Percentiles rank a stretch among this genome's conserved stretches.
Evolutionary conservation across 2,797 vertebrate species (phyloP).

Genomic region (Antennarius maculatus): DNA sequence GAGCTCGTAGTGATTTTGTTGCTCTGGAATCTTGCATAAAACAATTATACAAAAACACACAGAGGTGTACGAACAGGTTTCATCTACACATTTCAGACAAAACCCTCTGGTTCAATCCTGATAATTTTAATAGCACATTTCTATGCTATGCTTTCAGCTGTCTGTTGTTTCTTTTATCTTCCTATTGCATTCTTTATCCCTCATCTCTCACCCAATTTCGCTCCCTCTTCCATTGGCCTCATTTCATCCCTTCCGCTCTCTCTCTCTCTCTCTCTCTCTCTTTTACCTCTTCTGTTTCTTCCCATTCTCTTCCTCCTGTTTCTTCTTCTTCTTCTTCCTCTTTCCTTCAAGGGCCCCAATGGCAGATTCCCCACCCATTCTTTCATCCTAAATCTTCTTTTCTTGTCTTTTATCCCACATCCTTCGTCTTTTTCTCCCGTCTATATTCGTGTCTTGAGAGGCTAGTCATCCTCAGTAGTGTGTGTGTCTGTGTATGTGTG

Average conservation of each 20-base stretch:
- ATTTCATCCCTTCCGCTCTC: not conserved
- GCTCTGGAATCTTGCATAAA: conserved; percentile 6
- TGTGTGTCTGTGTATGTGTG: conserved; percentile 17
- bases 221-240: not conserved
- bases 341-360: conserved; percentile 25
- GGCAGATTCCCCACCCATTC: conserved; percentile 34
- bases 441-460: conserved; percentile 34
- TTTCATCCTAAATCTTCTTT: conserved; percentile 48
- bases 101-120: conserved; percentile 22
- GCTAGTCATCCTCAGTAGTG: conserved; percentile 15
- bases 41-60: conserved; percentile 2
- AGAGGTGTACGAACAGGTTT: conserved; percentile 5
- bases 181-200: not conserved
- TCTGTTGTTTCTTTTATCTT: conserved; percentile 29
- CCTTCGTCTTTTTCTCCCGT: conserved; percentile 27
- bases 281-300: not conserved
- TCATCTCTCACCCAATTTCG: conserved; percentile 1
- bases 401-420: conserved; percentile 40
- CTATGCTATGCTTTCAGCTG: not conserved
- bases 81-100: not conserved
- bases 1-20: conserved; percentile 17
- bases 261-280: not conserved
- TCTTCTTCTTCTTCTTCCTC: conserved; percentile 13
- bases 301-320: not conserved
- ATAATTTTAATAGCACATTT: conserved; percentile 25